Evolutionary conservation across 2,888 invertebrate genomes (phyloP).

Genomic region (Mythimna impura): DNA sequence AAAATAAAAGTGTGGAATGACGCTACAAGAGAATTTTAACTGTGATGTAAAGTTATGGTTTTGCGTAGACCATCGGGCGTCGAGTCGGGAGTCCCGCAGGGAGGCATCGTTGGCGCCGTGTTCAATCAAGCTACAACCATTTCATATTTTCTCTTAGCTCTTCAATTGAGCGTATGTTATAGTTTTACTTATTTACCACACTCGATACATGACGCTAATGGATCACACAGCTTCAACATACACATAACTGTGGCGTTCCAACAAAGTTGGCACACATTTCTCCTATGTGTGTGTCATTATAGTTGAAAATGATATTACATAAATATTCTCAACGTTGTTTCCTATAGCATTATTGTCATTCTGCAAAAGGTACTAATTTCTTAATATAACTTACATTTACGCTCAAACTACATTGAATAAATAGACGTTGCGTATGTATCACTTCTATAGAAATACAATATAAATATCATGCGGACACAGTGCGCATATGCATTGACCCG

Average conservation of each 20-base stretch:
- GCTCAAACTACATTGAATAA: slow-evolving; percentile 22
- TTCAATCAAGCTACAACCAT: slow-evolving; percentile 69
- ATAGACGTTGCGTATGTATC: slow-evolving; percentile 23
- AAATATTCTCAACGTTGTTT: slow-evolving; percentile 23
- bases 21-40: slow-evolving; percentile 30
- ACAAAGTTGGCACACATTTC: slow-evolving; percentile 45
- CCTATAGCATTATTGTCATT: slow-evolving; percentile 4
- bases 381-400: slow-evolving; percentile 23
- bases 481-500: slow-evolving; percentile 85
- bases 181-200: slow-evolving; percentile 49
- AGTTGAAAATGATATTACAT: slow-evolving; percentile 18
- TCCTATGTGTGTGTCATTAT: slow-evolving; percentile 12
- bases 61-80: slow-evolving; percentile 74
- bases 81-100: slow-evolving; percentile 64
- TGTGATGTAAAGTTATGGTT: slow-evolving; percentile 57
- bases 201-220: slow-evolving; percentile 53
- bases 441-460: slow-evolving; percentile 45
- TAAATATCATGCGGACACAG: slow-evolving; percentile 66
- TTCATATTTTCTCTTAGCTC: slow-evolving; percentile 64
- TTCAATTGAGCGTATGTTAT: slow-evolving; percentile 47
- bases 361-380: slow-evolving; percentile 11
- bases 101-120: slow-evolving; percentile 72
- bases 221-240: slow-evolving; percentile 47
- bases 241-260: slow-evolving; percentile 40
- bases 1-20: slow-evolving; percentile 13